Percentiles rank a stretch among this genome's conserved stretches.
Evolutionary conservation across 2,113 vertebrate species (phyloP).

Genomic region (Bufo bufo): DNA sequence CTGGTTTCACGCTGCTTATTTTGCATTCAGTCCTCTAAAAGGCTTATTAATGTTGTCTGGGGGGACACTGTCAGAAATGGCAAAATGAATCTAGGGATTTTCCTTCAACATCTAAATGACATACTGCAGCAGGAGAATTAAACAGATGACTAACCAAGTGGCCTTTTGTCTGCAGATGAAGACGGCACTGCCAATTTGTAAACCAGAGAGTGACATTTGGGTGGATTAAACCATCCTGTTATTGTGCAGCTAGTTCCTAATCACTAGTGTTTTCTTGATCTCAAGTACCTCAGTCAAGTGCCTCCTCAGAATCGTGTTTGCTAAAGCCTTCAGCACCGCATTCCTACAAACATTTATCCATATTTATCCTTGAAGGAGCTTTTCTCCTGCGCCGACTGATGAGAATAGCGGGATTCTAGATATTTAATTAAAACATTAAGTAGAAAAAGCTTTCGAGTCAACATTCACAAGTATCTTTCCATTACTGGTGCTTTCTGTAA

Average conservation of each 20-base stretch:
- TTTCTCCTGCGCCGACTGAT: conserved; percentile 70
- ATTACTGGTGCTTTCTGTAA: conserved; percentile 69
- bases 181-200: conserved; percentile 77
- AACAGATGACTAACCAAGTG: conserved; percentile 81
- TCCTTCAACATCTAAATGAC: conserved; percentile 80
- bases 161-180: conserved; percentile 79
- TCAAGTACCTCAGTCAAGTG: conserved; percentile 70
- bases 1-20: conserved; percentile 72
- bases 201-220: conserved; percentile 78
- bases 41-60: conserved; percentile 81
- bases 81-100: conserved; percentile 80
- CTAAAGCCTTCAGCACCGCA: conserved; percentile 72
- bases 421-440: conserved; percentile 88
- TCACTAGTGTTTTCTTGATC: conserved; percentile 73
- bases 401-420: conserved; percentile 74
- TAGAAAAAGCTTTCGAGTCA: conserved; percentile 73
- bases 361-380: conserved; percentile 77
- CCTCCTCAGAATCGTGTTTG: conserved; percentile 72
- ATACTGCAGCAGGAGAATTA: conserved; percentile 77
- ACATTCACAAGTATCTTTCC: conserved; percentile 73
- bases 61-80: conserved; percentile 83
- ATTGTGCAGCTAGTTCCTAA: conserved; percentile 73
- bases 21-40: conserved; percentile 75
- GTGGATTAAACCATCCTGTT: conserved; percentile 77
- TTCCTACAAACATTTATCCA: conserved; percentile 79